Evolutionary conservation across 2,888 invertebrate species (phyloP), one percentile per base, ranked within the genome.

Genomic region (Latrodectus hesperus): DNA sequence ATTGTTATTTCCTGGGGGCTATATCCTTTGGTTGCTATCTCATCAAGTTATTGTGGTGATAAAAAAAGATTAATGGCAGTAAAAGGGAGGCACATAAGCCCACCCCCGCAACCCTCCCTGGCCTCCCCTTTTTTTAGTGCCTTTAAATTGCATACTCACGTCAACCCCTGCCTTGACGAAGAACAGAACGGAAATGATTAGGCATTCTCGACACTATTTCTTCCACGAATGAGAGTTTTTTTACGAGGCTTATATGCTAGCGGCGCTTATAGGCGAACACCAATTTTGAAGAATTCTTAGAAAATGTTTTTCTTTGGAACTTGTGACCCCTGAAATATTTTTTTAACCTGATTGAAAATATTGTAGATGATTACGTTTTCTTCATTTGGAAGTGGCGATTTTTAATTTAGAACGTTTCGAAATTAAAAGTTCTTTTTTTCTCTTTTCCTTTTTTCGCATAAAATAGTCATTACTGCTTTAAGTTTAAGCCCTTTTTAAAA

Each of bases 21-120:
- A 49, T 52, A 49, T 60, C 75, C n/a, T n/a, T 49, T 14, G 22
- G 16, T 64, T n/a, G 73, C 65, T 26, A 51, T 81, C 81, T 81
- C 81, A 81, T 81, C 81, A 81, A 81, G 71, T 81, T 81, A 81
- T 81, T 52, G 81, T 60, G 11, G 73, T 16, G 73, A 73, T 73
- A 73, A 81, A 76, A 81, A 81, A 65, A 80, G 81, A 81, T 81
- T 51, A 65, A 81, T 81, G 74, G 12, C 65, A 73, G 10, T 26
- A 73, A 81, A 65, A 73, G 73, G 60, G 65, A 73, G 52, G 38
- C 73, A 16, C 73, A 81, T 72, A 55, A 81, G 73, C 26, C 16
- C 73, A 73, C 73, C 51, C 73, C 52, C 73, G 12, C 51, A 71
- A 55, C 78, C 79, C 79, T 71, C 79, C 79, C 71, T 6, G 49